These are phyloP conservation scores for Damaliscus lunatus DNA, from an alignment of 2,113 vertebrate genomes.

Conservation along the genomic window DNA sequence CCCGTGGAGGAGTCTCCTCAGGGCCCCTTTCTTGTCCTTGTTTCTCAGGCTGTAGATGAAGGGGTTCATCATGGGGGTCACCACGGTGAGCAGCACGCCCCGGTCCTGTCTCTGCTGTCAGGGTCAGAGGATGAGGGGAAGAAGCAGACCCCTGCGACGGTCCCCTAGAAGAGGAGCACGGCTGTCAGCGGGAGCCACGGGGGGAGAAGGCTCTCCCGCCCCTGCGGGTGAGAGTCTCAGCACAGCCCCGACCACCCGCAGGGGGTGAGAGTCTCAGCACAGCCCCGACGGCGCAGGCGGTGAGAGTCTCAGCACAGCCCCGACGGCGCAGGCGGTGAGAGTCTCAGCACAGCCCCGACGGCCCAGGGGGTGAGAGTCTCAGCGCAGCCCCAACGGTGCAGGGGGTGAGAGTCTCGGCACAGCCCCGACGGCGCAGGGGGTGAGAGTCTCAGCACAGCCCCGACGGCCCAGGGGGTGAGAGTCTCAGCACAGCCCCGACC, in stretches of 20 bases:
- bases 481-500: too few relatives aligned
- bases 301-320: too few relatives aligned
- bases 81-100: constrained; percentile 59
- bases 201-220: constrained; percentile 62
- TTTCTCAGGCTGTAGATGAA: constrained; percentile 69
- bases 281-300: too few relatives aligned
- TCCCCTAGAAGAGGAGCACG: constrained; percentile 62
- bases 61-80: constrained; percentile 66
- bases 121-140: constrained; percentile 37
- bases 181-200: constrained; percentile 58
- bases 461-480: too few relatives aligned
- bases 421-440: too few relatives aligned
- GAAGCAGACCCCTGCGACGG: constrained; percentile 47
- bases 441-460: too few relatives aligned
- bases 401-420: too few relatives aligned
- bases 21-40: constrained; percentile 58
- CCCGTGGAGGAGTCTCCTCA: constrained; percentile 23
- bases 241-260: not conserved
- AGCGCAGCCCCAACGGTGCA: too few relatives aligned
- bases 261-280: too few relatives aligned
- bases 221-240: constrained; percentile 5
- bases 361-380: too few relatives aligned
- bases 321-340: too few relatives aligned
- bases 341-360: too few relatives aligned
- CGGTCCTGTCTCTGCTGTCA: constrained; percentile 44